phyloP scores from a whole-genome alignment of 2,888 invertebrate genomes.

The Caenorhabditis japonica region DNA sequence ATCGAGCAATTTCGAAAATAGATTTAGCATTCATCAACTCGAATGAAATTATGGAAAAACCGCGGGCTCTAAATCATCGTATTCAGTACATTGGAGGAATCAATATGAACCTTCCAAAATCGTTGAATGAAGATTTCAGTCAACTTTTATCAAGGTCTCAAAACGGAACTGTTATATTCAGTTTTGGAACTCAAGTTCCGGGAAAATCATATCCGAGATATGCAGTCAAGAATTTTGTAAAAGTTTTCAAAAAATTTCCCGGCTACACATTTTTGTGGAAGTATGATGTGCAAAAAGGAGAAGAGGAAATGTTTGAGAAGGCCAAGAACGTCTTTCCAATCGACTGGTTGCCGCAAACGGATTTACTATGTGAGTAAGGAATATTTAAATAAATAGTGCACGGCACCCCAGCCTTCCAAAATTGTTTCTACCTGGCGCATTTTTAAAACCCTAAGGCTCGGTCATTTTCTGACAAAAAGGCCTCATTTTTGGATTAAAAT shows the following conservation, averaged over 20 bases:
- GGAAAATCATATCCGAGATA: constrained; percentile 38
- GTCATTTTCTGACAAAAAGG: too few species aligned
- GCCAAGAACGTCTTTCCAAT: constrained; percentile 46
- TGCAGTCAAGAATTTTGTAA: constrained; percentile 51
- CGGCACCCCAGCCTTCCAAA: too few species aligned
- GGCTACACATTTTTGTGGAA: constrained; percentile 67
- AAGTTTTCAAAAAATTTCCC: constrained; percentile 60
- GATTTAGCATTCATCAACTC: constrained; percentile 63
- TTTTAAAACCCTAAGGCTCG: too few species aligned
- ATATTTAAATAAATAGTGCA: too few species aligned
- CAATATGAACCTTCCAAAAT: constrained; percentile 42
- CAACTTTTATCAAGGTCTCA: constrained; percentile 1
- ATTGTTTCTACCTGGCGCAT: too few species aligned
- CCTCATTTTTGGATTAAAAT: too few species aligned
- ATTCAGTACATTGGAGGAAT: constrained; percentile 69
- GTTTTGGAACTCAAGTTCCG: constrained; percentile 46
- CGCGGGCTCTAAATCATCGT: constrained; percentile 59
- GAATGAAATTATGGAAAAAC: constrained; percentile 68
- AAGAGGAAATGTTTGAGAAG: constrained; percentile 44
- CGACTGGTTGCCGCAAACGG: constrained; percentile 64
- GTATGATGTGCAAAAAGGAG: constrained; percentile 46
- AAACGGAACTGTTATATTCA: constrained; percentile 39
- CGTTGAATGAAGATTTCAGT: constrained; percentile 12
- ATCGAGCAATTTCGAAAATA: background rate
- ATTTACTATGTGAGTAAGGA: constrained; percentile 53